Percentiles rank a stretch among this genome's conserved stretches.
Conservation (phyloP, 2,113 vertebrate species). For the Lynx canadensis region DNA sequence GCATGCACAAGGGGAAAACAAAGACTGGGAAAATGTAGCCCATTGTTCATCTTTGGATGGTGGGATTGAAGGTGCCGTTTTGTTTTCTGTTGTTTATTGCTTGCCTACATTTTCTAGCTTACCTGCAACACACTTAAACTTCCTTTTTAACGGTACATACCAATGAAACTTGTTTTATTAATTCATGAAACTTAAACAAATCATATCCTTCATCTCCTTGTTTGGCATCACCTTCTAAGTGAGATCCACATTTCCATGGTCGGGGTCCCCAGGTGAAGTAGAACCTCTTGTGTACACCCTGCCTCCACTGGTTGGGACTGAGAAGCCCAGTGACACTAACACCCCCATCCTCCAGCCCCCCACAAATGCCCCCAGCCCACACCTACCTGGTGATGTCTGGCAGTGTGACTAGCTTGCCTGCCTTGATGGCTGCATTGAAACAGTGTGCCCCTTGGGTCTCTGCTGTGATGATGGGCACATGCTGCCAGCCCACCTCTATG, state of each 20-base stretch:
- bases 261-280: no score
- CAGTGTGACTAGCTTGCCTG: slow-evolving; percentile 89
- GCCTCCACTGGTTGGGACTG: not conserved
- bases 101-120: not conserved
- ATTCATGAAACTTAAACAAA: no score
- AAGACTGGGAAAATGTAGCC: not conserved
- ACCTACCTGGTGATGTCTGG: slow-evolving; percentile 93
- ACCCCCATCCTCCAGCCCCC: not conserved
- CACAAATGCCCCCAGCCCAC: rapidly evolving
- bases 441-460: slow-evolving; percentile 94
- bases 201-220: rapidly evolving
- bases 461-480: slow-evolving; percentile 91
- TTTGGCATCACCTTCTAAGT: not conserved
- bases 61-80: not conserved
- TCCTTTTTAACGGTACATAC: rapidly evolving
- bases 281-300: not conserved
- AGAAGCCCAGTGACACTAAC: no score
- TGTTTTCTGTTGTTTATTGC: not conserved
- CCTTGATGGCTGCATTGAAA: slow-evolving; percentile 88
- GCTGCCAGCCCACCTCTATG: slow-evolving; percentile 89
- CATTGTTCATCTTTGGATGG: not conserved
- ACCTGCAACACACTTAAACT: rapidly evolving
- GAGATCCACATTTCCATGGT: rapidly evolving
- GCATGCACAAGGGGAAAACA: not conserved
- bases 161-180: rapidly evolving